These are phyloP conservation scores for Ramphastos sulfuratus DNA, from an alignment of 2,113 vertebrate genomes.

Conservation along the genomic window DNA sequence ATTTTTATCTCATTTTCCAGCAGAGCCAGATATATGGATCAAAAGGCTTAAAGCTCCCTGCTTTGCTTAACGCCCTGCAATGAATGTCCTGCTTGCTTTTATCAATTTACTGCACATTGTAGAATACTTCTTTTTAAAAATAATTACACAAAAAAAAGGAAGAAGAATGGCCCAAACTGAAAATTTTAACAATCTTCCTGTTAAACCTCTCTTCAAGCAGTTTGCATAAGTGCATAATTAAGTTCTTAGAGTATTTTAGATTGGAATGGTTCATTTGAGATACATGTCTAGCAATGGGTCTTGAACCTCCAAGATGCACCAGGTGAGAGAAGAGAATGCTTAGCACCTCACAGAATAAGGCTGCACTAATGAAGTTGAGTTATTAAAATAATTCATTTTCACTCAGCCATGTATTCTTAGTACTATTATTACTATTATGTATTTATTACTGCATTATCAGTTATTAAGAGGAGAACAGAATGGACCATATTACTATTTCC, in stretches of 20 bases:
- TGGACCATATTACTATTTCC: not conserved
- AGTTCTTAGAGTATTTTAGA: constrained; percentile 20
- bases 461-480: not conserved
- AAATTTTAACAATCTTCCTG: not conserved
- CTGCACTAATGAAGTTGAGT: not conserved
- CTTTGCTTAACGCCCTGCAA: not conserved
- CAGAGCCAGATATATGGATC: not conserved
- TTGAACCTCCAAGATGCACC: not conserved
- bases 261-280: constrained; percentile 21
- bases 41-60: not conserved
- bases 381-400: not conserved
- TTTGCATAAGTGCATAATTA: not conserved
- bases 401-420: not conserved
- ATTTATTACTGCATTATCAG: not conserved
- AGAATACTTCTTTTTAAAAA: constrained; percentile 9
- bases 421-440: not conserved
- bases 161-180: not conserved
- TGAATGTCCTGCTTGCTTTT: not conserved
- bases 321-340: not conserved
- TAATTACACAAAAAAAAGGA: not conserved
- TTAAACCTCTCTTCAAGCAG: constrained; percentile 26
- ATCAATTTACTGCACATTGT: not conserved
- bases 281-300: not conserved
- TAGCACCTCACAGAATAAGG: not conserved
- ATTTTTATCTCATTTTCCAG: constrained; percentile 8